Evolutionary conservation across 2,888 invertebrate species (phyloP).

Genomic region (Latheticus oryzae): DNA sequence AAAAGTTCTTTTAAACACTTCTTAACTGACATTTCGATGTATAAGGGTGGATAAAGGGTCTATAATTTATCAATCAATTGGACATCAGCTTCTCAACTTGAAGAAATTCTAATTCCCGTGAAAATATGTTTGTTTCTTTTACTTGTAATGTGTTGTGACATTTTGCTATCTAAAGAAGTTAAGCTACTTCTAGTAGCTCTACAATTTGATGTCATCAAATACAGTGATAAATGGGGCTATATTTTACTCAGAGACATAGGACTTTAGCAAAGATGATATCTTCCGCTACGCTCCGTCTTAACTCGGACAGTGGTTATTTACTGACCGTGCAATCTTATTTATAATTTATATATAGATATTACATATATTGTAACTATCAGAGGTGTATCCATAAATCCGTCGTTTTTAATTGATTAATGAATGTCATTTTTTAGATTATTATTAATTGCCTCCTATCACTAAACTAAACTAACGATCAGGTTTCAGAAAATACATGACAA

Average conservation of each 20-base stretch:
- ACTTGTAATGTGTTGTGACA: constrained; percentile 30
- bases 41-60: constrained; percentile 35
- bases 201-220: constrained; percentile 62
- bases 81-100: no score
- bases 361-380: constrained; percentile 51
- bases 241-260: constrained; percentile 63
- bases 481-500: constrained; percentile 40
- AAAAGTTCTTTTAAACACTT: constrained; percentile 30
- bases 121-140: no score
- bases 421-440: constrained; percentile 21
- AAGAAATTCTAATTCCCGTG: no score
- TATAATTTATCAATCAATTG: constrained; percentile 39
- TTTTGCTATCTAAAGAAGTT: constrained; percentile 28
- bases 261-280: constrained; percentile 64
- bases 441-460: constrained; percentile 33
- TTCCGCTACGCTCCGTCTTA: constrained; percentile 55
- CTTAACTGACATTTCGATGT: constrained; percentile 14
- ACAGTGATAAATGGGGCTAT: constrained; percentile 62
- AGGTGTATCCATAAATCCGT: constrained; percentile 31
- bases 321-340: constrained; percentile 60
- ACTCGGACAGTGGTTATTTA: constrained; percentile 58
- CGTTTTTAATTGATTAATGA: constrained; percentile 24
- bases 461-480: constrained; percentile 23
- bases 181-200: constrained; percentile 49
- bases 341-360: constrained; percentile 62